Base-by-base conservation (phyloP, 2,888 invertebrate species). In the Acanthococcus lagerstroemiae region DNA sequence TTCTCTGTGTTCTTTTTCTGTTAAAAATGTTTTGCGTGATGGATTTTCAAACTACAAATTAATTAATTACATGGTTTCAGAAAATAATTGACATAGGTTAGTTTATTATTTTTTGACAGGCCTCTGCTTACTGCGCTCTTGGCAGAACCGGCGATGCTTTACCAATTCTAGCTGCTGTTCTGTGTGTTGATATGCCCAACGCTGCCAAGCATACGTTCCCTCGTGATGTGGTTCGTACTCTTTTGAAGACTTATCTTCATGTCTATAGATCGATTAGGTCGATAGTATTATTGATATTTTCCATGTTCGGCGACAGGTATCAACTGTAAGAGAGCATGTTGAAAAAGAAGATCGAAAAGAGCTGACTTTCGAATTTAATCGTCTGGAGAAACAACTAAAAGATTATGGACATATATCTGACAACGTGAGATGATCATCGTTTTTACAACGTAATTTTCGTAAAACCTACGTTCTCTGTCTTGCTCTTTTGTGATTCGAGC, bases 121-220 rank as follows among this genome's bases (percentile, higher is more conserved):
- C 54, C 74, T 77, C 79, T n/a, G 81, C 82, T 4, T 78, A 85
- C 52, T 77, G 81, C 12, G 78, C 82, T 3, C 72, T 88, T 70
- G 82, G 83, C 0, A 77, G 86, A 68, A 75, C 82, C 0, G 84
- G 86, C 44, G 87, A 88, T 72, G 79, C 83, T 1, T 71, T 87
- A 25, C 80, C 82, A 0, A 74, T 85, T 15, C 73, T 88, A 15
- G 80, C 81, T 71, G 70, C 73, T 30, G 77, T 84, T 0, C 70
- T 87, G 56, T 79, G 83, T 19, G 76, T 79, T 4, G 86, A 86
- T 72, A 72, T 67, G 45, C 81, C 83, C 0, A 75, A 21, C 15
- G 17, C 3, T 2, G 2, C 25, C 61, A 82, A 80, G 72, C 81
- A 83, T 69, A 83, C 82, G 12, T 84, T 84, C 73, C 83, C 82